Conservation (phyloP, 2,888 invertebrate genomes). For the Stegophylla sp. region DNA sequence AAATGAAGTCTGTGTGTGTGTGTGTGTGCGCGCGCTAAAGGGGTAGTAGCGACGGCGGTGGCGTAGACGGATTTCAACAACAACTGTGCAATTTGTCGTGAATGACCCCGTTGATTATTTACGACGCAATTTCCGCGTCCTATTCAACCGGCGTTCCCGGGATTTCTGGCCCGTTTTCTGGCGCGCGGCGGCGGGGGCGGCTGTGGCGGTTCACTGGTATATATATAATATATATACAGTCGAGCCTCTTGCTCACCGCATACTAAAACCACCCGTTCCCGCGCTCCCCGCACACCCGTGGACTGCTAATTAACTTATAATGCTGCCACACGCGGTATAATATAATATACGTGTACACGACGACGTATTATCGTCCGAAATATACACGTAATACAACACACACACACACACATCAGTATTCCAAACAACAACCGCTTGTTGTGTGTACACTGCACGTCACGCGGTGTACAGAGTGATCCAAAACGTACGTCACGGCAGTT, state of each 20-base stretch:
- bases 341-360: too few relatives aligned
- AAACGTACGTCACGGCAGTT: not conserved
- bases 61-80: slow-evolving; percentile 12
- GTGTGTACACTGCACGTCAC: too few relatives aligned
- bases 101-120: slow-evolving; percentile 50
- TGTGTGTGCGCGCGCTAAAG: too few relatives aligned
- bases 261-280: slow-evolving; percentile 22
- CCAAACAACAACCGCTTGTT: not conserved
- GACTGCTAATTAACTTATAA: slow-evolving; percentile 51
- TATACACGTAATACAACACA: slow-evolving; percentile 30
- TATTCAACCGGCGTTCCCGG: slow-evolving; percentile 27
- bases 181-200: too few relatives aligned
- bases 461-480: not conserved
- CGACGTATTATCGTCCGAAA: slow-evolving; percentile 47
- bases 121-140: slow-evolving; percentile 43
- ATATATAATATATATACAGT: not conserved
- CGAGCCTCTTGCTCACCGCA: slow-evolving; percentile 30
- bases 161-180: slow-evolving; percentile 1
- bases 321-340: slow-evolving; percentile 37
- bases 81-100: slow-evolving; percentile 43
- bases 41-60: not conserved
- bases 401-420: slow-evolving; percentile 30
- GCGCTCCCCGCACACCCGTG: not conserved
- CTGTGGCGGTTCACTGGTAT: not conserved
- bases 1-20: too few relatives aligned